These are phyloP conservation scores for Oscheius onirici DNA, from an alignment of 2,888 invertebrate genomes.

Conservation along the genomic window DNA sequence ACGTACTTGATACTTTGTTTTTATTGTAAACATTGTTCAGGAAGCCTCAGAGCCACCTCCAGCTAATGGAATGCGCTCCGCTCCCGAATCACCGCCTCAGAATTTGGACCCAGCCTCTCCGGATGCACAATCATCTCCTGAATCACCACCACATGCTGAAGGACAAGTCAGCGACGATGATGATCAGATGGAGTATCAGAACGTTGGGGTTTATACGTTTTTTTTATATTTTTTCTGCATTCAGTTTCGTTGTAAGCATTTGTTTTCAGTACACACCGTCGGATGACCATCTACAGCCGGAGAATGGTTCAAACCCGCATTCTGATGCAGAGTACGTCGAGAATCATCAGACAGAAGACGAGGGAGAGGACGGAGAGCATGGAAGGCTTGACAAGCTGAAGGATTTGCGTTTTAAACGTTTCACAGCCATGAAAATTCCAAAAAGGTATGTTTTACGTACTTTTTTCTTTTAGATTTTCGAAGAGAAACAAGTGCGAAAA, in stretches of 20 bases:
- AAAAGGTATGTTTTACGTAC: no score
- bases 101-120: background rate
- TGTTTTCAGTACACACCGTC: background rate
- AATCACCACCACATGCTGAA: background rate
- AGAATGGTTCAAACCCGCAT: background rate
- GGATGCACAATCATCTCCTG: background rate
- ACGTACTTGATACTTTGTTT: no score
- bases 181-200: background rate
- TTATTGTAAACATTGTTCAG: no score
- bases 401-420: background rate
- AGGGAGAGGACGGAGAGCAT: background rate
- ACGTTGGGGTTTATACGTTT: no score
- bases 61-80: no score
- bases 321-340: background rate
- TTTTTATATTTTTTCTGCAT: no score
- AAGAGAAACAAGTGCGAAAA: no score
- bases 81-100: background rate
- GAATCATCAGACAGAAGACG: background rate
- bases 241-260: no score
- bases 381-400: background rate
- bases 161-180: slow-evolving; percentile 5
- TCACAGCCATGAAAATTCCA: background rate
- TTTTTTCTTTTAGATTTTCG: no score
- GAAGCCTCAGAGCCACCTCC: no score
- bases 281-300: background rate